phyloP scores from a whole-genome alignment of 2,113 vertebrate species.

The Chaetura pelagica region DNA sequence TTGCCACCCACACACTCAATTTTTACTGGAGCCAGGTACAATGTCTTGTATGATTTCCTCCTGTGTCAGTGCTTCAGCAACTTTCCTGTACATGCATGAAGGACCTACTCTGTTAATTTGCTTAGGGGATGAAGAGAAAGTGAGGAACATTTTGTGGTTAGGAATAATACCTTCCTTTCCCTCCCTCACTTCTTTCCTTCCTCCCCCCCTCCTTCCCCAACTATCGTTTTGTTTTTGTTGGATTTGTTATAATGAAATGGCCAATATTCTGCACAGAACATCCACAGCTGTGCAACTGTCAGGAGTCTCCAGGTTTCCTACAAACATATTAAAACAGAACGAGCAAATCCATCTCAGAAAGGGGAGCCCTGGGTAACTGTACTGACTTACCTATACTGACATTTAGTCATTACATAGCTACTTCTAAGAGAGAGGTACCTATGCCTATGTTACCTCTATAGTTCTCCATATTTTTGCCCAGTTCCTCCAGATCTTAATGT shows the following conservation, averaged over 20 bases:
- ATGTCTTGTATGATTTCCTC: conserved; percentile 32
- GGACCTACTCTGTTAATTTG: conserved; percentile 19
- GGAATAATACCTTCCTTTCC: conserved; percentile 41
- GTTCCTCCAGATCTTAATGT: not conserved
- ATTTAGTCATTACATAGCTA: not conserved
- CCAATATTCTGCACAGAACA: not conserved
- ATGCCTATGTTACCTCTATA: not conserved
- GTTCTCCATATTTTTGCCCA: not conserved
- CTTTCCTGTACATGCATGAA: conserved; percentile 17
- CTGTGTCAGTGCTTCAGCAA: conserved; percentile 48
- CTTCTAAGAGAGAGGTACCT: not conserved
- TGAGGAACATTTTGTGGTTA: conserved; percentile 43
- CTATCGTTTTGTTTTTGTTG: conserved; percentile 50
- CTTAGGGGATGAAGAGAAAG: conserved; percentile 12
- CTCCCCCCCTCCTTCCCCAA: not conserved
- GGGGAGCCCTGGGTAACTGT: not conserved
- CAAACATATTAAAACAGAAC: not conserved
- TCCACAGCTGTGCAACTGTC: not conserved
- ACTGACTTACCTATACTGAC: not conserved
- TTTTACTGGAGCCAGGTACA: conserved; percentile 64
- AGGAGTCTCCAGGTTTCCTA: not conserved
- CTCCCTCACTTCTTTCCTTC: not conserved
- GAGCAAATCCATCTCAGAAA: not conserved
- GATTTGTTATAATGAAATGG: conserved; percentile 17
- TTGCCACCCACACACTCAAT: conserved; percentile 67